Conservation (phyloP, 2,113 vertebrate genomes). For the Plectropomus leopardus region DNA sequence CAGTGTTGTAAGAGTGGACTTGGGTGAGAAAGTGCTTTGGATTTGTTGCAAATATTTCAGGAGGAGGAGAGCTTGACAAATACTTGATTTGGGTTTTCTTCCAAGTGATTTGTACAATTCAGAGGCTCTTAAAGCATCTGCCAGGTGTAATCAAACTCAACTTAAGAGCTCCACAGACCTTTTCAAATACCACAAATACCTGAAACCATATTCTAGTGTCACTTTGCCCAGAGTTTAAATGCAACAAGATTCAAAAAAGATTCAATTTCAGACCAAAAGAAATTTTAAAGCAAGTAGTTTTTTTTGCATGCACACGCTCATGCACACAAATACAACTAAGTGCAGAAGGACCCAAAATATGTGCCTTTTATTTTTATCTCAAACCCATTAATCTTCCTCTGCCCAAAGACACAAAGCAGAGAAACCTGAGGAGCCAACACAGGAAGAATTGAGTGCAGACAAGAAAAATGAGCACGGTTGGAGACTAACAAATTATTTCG, state of each 20-base stretch:
- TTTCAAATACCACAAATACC: slow-evolving; percentile 4
- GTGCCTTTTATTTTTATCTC: background rate
- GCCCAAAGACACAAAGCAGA: slow-evolving; percentile 5
- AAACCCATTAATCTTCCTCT: slow-evolving; percentile 2
- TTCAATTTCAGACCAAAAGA: background rate
- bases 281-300: background rate
- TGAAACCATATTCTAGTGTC: background rate
- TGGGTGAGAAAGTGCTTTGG: slow-evolving; percentile 37
- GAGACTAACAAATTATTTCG: background rate
- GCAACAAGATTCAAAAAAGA: background rate
- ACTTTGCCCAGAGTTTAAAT: background rate
- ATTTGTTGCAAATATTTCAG: slow-evolving; percentile 33
- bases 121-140: slow-evolving; percentile 3
- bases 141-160: slow-evolving; percentile 47
- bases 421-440: background rate
- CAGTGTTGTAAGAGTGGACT: slow-evolving; percentile 31
- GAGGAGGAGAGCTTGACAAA: background rate
- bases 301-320: slow-evolving; percentile 13
- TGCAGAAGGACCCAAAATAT: background rate
- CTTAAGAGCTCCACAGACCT: slow-evolving; percentile 6
- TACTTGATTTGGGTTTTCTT: slow-evolving; percentile 40
- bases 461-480: background rate
- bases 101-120: slow-evolving; percentile 27
- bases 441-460: background rate
- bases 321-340: background rate